Percentiles rank a stretch among this genome's conserved stretches.
These are phyloP conservation scores for Bombus confusus DNA, from an alignment of 1,140 invertebrate species.

Conservation along the genomic window DNA sequence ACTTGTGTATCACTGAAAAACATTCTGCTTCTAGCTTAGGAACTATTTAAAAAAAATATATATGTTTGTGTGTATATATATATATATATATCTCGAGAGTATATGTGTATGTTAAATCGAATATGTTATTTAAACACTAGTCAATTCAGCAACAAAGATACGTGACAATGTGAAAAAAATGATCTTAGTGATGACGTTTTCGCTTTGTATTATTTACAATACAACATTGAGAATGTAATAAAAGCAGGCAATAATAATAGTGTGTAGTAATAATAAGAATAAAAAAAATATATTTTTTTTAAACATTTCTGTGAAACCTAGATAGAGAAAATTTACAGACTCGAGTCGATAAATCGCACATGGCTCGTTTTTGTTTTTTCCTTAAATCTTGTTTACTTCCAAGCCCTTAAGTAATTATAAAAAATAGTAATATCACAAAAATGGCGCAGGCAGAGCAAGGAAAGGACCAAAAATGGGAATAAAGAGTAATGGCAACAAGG, in stretches of 20 bases:
- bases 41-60: slow-evolving; percentile 73
- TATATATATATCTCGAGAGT: not conserved
- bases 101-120: not conserved
- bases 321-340: slow-evolving; percentile 25
- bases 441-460: slow-evolving; percentile 75
- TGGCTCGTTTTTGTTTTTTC: slow-evolving; percentile 65
- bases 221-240: slow-evolving; percentile 32
- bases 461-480: slow-evolving; percentile 75
- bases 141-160: slow-evolving; percentile 33
- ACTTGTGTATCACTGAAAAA: slow-evolving; percentile 50
- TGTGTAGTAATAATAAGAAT: not conserved
- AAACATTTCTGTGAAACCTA: not conserved
- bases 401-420: slow-evolving; percentile 78
- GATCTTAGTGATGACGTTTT: not conserved
- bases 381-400: slow-evolving; percentile 35
- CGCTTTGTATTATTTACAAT: slow-evolving; percentile 35
- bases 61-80: slow-evolving; percentile 9
- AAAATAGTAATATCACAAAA: slow-evolving; percentile 81
- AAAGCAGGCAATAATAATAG: slow-evolving; percentile 14
- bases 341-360: slow-evolving; percentile 55
- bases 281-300: slow-evolving; percentile 12
- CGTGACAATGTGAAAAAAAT: slow-evolving; percentile 33
- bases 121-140: slow-evolving; percentile 33
- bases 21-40: slow-evolving; percentile 70
- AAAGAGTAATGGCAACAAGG: slow-evolving; percentile 65